Percentiles rank a stretch among this genome's conserved stretches.
Evolutionary conservation across 2,113 vertebrate species (phyloP).

Genomic region (Microtus oregoni): DNA sequence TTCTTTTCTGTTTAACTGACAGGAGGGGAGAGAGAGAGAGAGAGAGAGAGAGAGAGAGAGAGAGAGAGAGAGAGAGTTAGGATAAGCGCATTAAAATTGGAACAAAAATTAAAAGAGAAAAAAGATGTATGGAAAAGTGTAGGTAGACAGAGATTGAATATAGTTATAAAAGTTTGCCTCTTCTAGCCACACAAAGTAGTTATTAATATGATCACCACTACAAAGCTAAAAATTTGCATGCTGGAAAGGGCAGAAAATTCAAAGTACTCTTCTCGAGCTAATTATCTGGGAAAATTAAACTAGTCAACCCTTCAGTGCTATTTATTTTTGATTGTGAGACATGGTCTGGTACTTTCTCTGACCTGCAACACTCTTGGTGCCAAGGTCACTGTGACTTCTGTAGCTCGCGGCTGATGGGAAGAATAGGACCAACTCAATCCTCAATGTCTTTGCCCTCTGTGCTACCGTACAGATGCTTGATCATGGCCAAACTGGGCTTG

Average conservation of each 20-base stretch:
- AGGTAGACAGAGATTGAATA: constrained; percentile 27
- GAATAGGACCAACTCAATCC: not conserved
- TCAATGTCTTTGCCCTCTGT: not conserved
- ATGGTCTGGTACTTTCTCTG: constrained; percentile 4
- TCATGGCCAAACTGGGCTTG: not conserved
- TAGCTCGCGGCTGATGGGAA: not conserved
- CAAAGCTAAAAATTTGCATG: constrained; percentile 54
- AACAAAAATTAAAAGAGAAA: constrained; percentile 5
- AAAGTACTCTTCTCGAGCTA: constrained; percentile 57
- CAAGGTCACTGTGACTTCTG: not conserved
- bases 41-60: too few relatives aligned
- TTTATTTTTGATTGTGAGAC: not conserved
- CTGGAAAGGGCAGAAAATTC: constrained; percentile 44
- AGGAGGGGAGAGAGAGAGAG: not conserved
- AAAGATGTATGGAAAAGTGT: not conserved
- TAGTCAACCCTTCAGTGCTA: not conserved
- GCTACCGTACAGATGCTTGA: not conserved
- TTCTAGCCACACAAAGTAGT: constrained; percentile 44
- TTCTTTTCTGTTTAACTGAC: not conserved
- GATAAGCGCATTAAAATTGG: not conserved
- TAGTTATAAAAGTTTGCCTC: not conserved
- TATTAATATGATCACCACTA: constrained; percentile 53
- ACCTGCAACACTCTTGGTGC: not conserved
- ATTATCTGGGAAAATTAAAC: constrained; percentile 69
- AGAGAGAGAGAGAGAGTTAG: not conserved